Percentiles rank a stretch among this genome's conserved stretches.
Conservation (phyloP, 2,888 invertebrate species). For the Heliconius charithonia region DNA sequence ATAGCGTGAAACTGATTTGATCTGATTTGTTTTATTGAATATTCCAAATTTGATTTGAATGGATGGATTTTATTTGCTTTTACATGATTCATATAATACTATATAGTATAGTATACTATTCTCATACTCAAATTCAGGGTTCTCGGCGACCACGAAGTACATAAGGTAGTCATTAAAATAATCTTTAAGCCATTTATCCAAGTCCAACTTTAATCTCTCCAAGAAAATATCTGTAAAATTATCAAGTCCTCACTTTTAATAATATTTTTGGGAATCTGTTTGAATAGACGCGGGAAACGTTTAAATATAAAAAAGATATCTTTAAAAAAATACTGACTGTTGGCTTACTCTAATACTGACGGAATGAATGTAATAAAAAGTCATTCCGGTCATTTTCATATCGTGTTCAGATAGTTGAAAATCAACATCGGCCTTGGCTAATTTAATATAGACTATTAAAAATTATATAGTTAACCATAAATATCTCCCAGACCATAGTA, state of each 20-base stretch:
- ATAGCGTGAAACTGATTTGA: no score
- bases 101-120: background rate
- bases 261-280: background rate
- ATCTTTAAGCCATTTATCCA: slow-evolving; percentile 72
- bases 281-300: background rate
- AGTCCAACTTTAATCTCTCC: slow-evolving; percentile 61
- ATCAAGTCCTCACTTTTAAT: background rate
- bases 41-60: no score
- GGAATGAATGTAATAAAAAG: background rate
- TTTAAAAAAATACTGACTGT: background rate
- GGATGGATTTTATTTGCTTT: no score
- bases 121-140: slow-evolving; percentile 56
- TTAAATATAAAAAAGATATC: background rate
- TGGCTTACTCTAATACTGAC: no score
- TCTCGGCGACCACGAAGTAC: slow-evolving; percentile 52
- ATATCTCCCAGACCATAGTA: background rate
- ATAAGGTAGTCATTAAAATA: slow-evolving; percentile 72
- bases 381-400: background rate
- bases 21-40: no score
- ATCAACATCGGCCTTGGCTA: background rate
- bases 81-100: no score
- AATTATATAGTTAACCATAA: background rate
- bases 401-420: background rate
- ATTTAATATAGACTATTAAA: background rate
- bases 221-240: slow-evolving; percentile 59